Evolutionary conservation across 2,113 vertebrate genomes (phyloP).

Genomic region (Montifringilla adamsi): DNA sequence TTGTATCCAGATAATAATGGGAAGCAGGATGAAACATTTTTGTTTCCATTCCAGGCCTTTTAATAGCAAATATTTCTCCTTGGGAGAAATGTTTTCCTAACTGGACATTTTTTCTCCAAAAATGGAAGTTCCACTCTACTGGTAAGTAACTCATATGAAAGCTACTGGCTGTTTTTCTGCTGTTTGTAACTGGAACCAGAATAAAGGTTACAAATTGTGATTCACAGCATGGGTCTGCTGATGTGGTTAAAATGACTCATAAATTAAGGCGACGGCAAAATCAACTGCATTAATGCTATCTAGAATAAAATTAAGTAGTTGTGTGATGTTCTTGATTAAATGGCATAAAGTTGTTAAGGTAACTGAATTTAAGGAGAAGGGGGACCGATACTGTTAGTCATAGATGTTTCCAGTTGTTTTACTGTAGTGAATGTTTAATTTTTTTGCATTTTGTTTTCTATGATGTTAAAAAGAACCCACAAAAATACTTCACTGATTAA

Average conservation of each 20-base stretch:
- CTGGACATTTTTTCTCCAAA: not conserved
- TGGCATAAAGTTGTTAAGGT: not conserved
- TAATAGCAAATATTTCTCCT: not conserved
- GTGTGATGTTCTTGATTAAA: not conserved
- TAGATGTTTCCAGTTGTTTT: not conserved
- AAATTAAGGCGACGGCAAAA: not conserved
- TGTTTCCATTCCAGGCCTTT: constrained; percentile 29
- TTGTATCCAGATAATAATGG: constrained; percentile 25
- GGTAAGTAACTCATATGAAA: not conserved
- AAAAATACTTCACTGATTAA: not conserved
- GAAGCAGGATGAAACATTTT: constrained; percentile 40
- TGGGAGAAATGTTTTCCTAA: not conserved
- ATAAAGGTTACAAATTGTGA: not conserved
- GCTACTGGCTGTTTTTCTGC: not conserved
- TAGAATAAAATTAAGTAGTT: not conserved
- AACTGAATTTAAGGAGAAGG: not conserved
- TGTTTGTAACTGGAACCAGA: not conserved
- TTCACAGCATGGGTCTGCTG: not conserved
- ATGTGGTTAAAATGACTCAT: not conserved
- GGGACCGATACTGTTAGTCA: not conserved
- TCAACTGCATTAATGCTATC: not conserved
- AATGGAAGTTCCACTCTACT: not conserved
- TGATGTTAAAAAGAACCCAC: not conserved
- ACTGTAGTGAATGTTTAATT: not conserved
- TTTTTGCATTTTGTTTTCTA: not conserved